Evolutionary conservation across 2,797 vertebrate species (phyloP).

Genomic region (Ataeniobius toweri): DNA sequence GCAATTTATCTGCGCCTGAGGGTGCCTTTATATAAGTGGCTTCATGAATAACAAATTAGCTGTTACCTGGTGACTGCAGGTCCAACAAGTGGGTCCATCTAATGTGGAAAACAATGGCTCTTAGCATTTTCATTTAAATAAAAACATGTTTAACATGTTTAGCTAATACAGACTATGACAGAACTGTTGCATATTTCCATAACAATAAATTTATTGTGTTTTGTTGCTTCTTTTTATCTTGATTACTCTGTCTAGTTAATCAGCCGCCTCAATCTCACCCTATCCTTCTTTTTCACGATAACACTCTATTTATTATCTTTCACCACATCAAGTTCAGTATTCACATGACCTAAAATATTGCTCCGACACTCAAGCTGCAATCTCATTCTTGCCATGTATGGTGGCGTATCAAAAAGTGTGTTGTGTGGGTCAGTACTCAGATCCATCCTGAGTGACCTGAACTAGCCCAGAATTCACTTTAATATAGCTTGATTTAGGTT

Average conservation of each 20-base stretch:
- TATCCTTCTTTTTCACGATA: neutral
- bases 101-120: conserved; percentile 11
- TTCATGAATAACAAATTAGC: conserved; percentile 70
- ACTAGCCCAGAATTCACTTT: neutral
- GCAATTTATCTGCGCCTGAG: conserved; percentile 66
- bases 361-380: no score
- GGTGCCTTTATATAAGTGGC: conserved; percentile 56
- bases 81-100: conserved; percentile 51
- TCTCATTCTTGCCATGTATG: no score
- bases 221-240: no score
- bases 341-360: no score
- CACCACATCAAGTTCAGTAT: neutral
- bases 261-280: neutral
- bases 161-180: neutral
- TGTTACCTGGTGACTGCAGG: conserved; percentile 59
- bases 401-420: no score
- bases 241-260: neutral
- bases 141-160: conserved; percentile 18
- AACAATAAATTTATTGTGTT: no score
- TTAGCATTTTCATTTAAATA: conserved; percentile 36
- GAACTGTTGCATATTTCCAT: no score
- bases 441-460: neutral
- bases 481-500: neutral
- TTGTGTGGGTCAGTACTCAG: neutral
- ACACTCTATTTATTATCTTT: neutral